phyloP scores from a whole-genome alignment of 2,888 invertebrate genomes.

The Calliscelio sp. region DNA sequence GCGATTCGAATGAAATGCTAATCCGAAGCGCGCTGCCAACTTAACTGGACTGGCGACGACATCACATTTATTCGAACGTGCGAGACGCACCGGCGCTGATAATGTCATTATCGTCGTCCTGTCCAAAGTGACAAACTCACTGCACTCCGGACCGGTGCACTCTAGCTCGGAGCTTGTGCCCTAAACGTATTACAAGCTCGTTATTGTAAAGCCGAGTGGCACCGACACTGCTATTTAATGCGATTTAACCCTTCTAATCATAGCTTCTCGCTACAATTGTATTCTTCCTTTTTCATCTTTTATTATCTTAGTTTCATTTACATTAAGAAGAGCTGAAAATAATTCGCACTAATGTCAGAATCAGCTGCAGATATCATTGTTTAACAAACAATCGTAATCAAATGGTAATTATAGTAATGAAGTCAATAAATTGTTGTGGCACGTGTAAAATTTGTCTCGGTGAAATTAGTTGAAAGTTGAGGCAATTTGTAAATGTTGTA shows the following conservation, averaged over 20 bases:
- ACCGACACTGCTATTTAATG: slow-evolving; percentile 59
- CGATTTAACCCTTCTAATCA: slow-evolving; percentile 60
- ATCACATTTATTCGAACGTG: slow-evolving; percentile 61
- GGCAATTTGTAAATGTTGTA: too few species aligned
- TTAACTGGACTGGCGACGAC: slow-evolving; percentile 25
- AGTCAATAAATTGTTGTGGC: too few species aligned
- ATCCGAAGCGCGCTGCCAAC: slow-evolving; percentile 40
- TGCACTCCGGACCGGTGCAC: slow-evolving; percentile 27
- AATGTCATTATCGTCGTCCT: slow-evolving; percentile 67
- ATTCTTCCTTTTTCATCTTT: neutral
- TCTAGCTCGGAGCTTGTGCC: slow-evolving; percentile 51
- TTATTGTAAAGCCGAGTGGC: slow-evolving; percentile 65
- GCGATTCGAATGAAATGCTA: slow-evolving; percentile 59
- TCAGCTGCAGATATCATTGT: too few species aligned
- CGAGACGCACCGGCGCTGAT: slow-evolving; percentile 57
- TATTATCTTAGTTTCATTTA: neutral
- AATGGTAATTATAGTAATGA: too few species aligned
- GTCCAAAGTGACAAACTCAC: slow-evolving; percentile 70
- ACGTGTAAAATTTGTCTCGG: too few species aligned
- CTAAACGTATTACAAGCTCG: slow-evolving; percentile 67
- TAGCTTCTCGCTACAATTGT: too few species aligned
- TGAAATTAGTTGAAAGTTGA: too few species aligned
- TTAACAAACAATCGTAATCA: too few species aligned
- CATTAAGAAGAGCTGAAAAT: too few species aligned
- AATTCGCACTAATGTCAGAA: too few species aligned